Evolutionary conservation across 2,888 invertebrate species (phyloP).

Genomic region (Heliconius hortense): DNA sequence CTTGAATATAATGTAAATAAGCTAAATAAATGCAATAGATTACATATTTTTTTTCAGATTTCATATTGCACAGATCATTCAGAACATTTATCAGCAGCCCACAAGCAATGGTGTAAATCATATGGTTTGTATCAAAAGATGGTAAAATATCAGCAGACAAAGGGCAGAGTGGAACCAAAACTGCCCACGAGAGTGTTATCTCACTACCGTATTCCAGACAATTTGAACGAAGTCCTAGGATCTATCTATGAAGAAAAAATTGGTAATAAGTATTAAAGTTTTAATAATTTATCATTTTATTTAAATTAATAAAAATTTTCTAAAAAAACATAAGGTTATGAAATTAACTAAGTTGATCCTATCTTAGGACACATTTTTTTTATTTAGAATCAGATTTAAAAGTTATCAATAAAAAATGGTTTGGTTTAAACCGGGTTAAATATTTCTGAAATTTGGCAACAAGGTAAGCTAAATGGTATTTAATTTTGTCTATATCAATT

Average conservation of each 20-base stretch:
- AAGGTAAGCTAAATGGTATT: background rate
- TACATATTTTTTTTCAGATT: conserved; percentile 55
- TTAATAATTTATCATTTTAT: too few relatives aligned
- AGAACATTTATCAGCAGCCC: conserved; percentile 76
- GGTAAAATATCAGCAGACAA: conserved; percentile 81
- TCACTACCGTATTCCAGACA: conserved; percentile 60
- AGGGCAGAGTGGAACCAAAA: conserved; percentile 81
- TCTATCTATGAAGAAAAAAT: conserved; percentile 74
- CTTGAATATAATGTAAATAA: background rate
- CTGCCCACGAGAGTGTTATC: conserved; percentile 78
- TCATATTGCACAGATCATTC: conserved; percentile 79
- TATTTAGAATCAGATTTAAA: too few relatives aligned
- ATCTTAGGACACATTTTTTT: too few relatives aligned
- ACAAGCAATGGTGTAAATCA: conserved; percentile 84
- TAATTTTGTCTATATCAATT: background rate
- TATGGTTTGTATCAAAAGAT: conserved; percentile 83
- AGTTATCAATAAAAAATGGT: too few relatives aligned
- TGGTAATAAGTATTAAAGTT: conserved; percentile 52
- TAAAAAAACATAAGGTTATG: too few relatives aligned
- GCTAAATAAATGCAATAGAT: background rate
- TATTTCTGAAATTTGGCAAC: background rate
- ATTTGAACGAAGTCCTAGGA: conserved; percentile 74
- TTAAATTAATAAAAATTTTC: too few relatives aligned
- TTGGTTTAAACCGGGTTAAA: background rate
- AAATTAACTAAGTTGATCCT: too few relatives aligned